Base-by-base conservation (phyloP, 2,797 vertebrate genomes). In the Sarcoramphus papa region DNA sequence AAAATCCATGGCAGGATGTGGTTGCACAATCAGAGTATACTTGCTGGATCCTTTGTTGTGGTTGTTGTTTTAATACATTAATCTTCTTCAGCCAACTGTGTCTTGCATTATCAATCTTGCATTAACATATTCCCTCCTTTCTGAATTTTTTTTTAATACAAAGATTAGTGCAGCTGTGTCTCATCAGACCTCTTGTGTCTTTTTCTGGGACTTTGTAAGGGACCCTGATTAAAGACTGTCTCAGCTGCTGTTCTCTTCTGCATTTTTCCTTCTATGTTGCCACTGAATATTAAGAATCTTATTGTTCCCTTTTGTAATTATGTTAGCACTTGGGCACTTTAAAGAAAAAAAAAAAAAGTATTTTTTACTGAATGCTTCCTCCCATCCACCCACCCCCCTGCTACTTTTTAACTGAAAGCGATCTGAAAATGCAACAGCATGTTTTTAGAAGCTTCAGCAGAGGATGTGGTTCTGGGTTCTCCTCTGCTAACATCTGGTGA, bases 181-280 rank as follows among this genome's bases (percentile, higher is more conserved):
- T 96, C 95, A 94, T 97, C 95, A 97, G 95, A 94, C 94, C 85
- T 80, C 87, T 94, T 95, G 74, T 96, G 90, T 90, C 83, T 96
- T 85, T 94, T 85, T 70, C 92, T 93, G 81, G 90, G 90, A 92
- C 95, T 92, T 82, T 96, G 60, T 92, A 94, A 97, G 65, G 87
- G 79, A 77, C 75, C 41, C 79, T 96, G 93, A 95, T 97, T 97
- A 96, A 95, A 94, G 41, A 48, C 43, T 54, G 27, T 37, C 85
- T 96, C 93, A 97, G 90, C 95, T 96, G 95, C 81, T 89, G 51
- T 90, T 95, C 79, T 87, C 50, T 72, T 76, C 72, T 92, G 59
- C 40, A 10, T 84, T 90, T 90, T 93, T 67, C 57, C 27, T 80
- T 92, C 64, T 33, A 25, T 33, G 53, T 73, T 72, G 63, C 56